Conservation (phyloP, 2,113 vertebrate genomes). For the Bambusicola thoracicus region DNA sequence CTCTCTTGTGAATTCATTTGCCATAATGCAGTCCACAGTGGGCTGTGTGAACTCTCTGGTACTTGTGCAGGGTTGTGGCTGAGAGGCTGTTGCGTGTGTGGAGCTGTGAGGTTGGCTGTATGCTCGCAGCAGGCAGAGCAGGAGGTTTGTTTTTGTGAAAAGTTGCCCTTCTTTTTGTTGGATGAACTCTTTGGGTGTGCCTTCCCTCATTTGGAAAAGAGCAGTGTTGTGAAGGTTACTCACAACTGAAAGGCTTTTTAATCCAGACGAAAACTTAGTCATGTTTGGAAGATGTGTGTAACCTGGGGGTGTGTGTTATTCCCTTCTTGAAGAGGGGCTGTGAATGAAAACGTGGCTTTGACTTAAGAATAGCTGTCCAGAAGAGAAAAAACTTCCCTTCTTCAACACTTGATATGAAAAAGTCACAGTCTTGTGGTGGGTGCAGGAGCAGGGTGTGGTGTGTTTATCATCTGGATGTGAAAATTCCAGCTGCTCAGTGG, state of each 20-base stretch:
- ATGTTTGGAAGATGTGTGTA: rapidly evolving
- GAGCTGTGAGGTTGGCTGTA: background rate
- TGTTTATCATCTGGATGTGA: background rate
- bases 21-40: background rate
- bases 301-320: background rate
- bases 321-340: background rate
- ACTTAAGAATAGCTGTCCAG: background rate
- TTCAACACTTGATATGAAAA: background rate
- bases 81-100: background rate
- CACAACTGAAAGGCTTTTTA: background rate
- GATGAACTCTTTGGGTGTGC: too few relatives aligned
- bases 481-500: background rate
- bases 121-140: background rate
- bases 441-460: background rate
- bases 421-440: rapidly evolving
- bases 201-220: background rate
- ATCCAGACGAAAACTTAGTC: background rate
- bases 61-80: rapidly evolving
- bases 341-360: background rate
- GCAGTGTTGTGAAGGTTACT: background rate
- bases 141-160: background rate
- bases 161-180: background rate
- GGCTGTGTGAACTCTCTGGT: background rate
- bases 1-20: background rate
- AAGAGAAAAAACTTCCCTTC: background rate